Evolutionary conservation across 2,888 invertebrate species (phyloP).

Genomic region (Ornithoptera alexandrae): DNA sequence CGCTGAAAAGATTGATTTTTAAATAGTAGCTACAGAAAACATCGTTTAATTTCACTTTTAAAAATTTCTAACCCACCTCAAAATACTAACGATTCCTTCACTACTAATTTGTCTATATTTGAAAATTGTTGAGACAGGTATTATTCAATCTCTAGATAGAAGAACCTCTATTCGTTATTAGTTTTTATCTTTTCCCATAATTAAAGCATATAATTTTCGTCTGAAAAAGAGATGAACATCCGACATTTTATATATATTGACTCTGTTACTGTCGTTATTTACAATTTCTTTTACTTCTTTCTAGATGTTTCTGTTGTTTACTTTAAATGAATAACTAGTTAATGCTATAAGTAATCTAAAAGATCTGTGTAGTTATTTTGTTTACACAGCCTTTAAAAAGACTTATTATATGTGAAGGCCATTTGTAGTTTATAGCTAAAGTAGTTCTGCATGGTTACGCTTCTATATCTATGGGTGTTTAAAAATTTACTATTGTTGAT

Average conservation of each 20-base stretch:
- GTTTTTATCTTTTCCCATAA: not conserved
- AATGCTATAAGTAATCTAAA: constrained; percentile 5
- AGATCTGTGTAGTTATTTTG: constrained; percentile 19
- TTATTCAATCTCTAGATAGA: not conserved
- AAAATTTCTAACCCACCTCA: no score
- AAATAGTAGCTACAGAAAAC: no score
- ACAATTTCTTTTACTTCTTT: not conserved
- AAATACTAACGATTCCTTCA: not conserved
- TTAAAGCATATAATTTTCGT: not conserved
- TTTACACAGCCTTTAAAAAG: constrained; percentile 16
- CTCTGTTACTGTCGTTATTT: not conserved
- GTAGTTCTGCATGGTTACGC: constrained; percentile 16
- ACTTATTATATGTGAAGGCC: constrained; percentile 17
- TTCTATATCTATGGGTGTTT: not conserved
- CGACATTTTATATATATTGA: not conserved
- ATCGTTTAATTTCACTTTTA: no score
- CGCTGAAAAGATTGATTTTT: no score
- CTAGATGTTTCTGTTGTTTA: constrained; percentile 12
- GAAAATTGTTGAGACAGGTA: not conserved
- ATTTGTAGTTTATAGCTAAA: constrained; percentile 4
- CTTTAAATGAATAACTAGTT: not conserved
- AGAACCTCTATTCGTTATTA: not conserved
- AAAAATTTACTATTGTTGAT: not conserved
- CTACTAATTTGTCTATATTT: not conserved
- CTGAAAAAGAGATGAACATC: not conserved